Evolutionary conservation across 1,140 invertebrate genomes (phyloP), one percentile per base, ranked within the genome.

Genomic region (Drosophila sulfurigaster): DNA sequence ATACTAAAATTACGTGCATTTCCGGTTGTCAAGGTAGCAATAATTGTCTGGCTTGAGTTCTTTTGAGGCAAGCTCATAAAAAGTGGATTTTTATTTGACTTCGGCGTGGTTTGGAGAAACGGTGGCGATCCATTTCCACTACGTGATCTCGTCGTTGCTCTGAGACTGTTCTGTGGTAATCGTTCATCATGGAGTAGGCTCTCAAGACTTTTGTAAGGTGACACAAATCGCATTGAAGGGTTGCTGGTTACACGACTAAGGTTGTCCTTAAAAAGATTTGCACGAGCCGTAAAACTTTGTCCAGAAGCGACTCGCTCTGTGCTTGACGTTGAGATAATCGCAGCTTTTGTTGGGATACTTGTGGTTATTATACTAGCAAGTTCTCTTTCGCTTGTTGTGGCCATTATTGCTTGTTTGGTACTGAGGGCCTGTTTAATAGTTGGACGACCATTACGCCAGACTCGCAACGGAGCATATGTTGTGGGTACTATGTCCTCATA

Each of bases 151-250:
- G 76, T 6, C 0, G 75, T 77, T 1, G 64, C 71, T n/a, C 82
- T 49, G 2, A 85, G 69, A 5, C 59, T 80, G 10, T 71, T 80
- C 2, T 67, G 60, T 2, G 64, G 54, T 48, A 66, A 60, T 2
- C 81, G 69, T 38, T 92, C 90, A 48, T 92, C 90, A 49, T 92
- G 90, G 7, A 92, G 64, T 20, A 92, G 51, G 10, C 83, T 91
- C 28, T 92, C 90, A 0, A 93, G 70, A 28, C 92, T 93, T 38
- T 92, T 92, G 41, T 92, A 93, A 0, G 92, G 92, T 0, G 92
- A 93, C 3, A 93, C 91, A 49, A 91, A 92, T 6, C 82, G 79
- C 43, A 74, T 62, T n/a, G 75, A 65, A 2, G 91, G 79, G 16
- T 71, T 79, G 10, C 78, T 77, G 0, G 91, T 91, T 2, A 82